Evolutionary conservation across 1,140 invertebrate species (phyloP).

Genomic region (Drosophila chauvacae): DNA sequence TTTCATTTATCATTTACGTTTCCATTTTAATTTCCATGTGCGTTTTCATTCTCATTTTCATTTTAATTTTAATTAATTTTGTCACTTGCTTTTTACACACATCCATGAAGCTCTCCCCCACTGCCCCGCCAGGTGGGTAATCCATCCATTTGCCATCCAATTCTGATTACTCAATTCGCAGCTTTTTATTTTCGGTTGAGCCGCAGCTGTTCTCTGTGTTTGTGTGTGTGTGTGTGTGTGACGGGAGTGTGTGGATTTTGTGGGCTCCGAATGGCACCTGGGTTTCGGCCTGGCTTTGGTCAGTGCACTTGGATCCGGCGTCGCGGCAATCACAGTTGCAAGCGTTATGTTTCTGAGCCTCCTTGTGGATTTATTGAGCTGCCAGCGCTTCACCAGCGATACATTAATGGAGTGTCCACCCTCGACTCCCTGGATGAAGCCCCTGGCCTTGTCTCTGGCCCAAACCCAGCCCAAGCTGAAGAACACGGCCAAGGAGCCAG

Average conservation of each 20-base stretch:
- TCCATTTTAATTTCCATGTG: constrained; percentile 48
- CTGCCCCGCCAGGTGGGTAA: constrained; percentile 9
- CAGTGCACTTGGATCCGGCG: neutral
- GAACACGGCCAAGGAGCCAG: neutral
- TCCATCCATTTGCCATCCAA: constrained; percentile 27
- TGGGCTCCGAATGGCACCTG: constrained; percentile 2
- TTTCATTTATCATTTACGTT: neutral
- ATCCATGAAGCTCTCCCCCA: too few relatives aligned
- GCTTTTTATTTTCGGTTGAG: constrained; percentile 17
- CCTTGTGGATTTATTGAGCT: constrained; percentile 47
- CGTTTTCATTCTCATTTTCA: constrained; percentile 45
- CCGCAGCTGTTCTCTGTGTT: constrained; percentile 24
- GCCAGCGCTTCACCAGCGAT: constrained; percentile 11
- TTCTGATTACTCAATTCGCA: constrained; percentile 23
- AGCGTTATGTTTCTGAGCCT: constrained; percentile 43
- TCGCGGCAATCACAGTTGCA: neutral
- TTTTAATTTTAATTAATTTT: constrained; percentile 74
- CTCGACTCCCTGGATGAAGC: neutral
- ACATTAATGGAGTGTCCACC: neutral
- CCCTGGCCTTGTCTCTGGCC: neutral
- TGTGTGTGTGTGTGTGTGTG: neutral
- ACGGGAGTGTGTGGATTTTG: neutral
- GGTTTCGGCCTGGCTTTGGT: neutral
- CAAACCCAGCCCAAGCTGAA: neutral
- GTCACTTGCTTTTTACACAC: constrained; percentile 49